Conservation (phyloP, 1,140 invertebrate genomes). For the Oryctes rhinoceros region DNA sequence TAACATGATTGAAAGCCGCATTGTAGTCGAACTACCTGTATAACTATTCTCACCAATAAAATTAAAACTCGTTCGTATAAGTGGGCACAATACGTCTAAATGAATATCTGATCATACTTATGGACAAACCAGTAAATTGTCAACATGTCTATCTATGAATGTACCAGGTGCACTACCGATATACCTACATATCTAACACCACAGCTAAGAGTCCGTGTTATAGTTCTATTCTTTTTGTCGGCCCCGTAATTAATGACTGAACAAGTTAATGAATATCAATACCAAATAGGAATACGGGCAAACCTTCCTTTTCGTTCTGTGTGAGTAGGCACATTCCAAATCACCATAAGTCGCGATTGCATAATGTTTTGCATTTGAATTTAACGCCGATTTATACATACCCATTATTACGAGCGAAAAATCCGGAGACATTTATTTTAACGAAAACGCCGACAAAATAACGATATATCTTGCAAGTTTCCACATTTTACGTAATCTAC, state of each 20-base stretch:
- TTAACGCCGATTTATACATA: not conserved
- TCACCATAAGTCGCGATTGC: not conserved
- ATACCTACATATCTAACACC: no score
- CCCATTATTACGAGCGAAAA: not conserved
- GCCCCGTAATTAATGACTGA: not conserved
- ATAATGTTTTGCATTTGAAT: not conserved
- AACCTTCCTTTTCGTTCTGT: not conserved
- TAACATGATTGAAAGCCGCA: no score
- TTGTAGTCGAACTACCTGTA: no score
- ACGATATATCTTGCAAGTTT: not conserved
- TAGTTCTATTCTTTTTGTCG: not conserved
- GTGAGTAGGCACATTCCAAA: constrained; percentile 16
- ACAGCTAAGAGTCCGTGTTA: not conserved
- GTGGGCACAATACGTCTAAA: no score
- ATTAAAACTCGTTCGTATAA: no score
- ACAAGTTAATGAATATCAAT: constrained; percentile 11
- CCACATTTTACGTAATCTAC: not conserved
- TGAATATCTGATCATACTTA: no score
- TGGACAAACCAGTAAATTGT: no score
- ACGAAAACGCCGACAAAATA: not conserved
- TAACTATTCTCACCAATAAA: no score
- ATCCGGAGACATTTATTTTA: constrained; percentile 1
- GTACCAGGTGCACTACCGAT: no score
- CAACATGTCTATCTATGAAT: no score
- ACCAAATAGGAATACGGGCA: not conserved